phyloP scores from a whole-genome alignment of 2,113 vertebrate species.

The Conger conger region DNA sequence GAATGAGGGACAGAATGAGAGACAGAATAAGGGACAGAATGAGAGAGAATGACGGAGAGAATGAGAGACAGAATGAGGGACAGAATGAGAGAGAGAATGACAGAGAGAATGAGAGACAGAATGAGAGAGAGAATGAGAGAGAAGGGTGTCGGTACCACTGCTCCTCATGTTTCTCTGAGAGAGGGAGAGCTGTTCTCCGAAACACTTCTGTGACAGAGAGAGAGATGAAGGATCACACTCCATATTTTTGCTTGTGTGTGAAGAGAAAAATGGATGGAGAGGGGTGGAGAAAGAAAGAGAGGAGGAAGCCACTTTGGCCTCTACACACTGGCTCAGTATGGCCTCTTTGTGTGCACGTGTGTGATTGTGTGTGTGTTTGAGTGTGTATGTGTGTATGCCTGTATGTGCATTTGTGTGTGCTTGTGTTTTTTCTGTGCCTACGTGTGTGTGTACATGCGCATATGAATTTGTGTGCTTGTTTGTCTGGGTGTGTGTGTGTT shows the following conservation, averaged over 20 bases:
- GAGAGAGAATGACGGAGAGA: neutral
- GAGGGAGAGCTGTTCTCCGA: neutral
- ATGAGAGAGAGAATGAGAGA: neutral
- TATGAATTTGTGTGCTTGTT: neutral
- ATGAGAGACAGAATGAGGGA: neutral
- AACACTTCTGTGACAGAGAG: constrained; percentile 10
- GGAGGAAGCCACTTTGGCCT: neutral
- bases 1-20: neutral
- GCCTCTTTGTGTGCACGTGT: neutral
- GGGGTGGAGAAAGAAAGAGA: constrained; percentile 23
- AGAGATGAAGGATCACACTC: constrained; percentile 50
- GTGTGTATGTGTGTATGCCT: neutral
- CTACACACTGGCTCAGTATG: neutral
- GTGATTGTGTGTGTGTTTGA: neutral
- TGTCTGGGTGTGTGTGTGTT: neutral
- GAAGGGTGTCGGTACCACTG: neutral
- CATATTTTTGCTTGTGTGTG: constrained; percentile 45
- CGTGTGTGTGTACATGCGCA: neutral
- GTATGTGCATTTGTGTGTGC: neutral
- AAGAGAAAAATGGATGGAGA: constrained; percentile 55
- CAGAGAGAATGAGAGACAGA: neutral
- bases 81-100: neutral
- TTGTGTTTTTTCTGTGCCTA: neutral
- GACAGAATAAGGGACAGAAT: neutral
- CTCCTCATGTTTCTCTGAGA: neutral